Evolutionary conservation across 2,113 vertebrate species (phyloP).

Genomic region (Neotoma lepida): DNA sequence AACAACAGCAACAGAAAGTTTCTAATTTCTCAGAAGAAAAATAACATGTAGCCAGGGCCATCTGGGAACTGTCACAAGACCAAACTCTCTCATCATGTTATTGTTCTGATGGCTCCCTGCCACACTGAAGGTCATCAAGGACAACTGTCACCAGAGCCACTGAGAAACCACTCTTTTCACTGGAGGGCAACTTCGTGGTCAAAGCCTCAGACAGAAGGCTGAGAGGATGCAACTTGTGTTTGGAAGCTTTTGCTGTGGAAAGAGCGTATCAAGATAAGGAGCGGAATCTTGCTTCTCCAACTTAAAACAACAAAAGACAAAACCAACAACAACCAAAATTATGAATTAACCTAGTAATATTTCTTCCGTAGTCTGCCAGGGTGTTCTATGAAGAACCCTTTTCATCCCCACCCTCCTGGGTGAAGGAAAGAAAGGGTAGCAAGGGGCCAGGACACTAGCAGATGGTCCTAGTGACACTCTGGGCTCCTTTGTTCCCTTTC

Average conservation of each 20-base stretch:
- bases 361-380: neutral
- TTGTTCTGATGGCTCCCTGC: neutral
- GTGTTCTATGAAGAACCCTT: neutral
- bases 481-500: neutral
- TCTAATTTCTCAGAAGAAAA: slow-evolving; percentile 69
- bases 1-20: slow-evolving; percentile 70
- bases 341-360: neutral
- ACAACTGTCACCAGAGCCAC: neutral
- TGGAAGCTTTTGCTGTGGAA: neutral
- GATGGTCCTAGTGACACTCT: neutral
- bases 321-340: neutral
- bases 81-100: neutral
- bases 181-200: neutral
- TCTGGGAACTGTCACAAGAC: neutral
- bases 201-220: neutral
- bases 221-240: slow-evolving; percentile 23
- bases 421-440: neutral
- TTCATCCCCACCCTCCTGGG: neutral
- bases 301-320: neutral
- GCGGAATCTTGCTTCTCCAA: neutral
- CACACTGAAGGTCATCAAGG: slow-evolving; percentile 41
- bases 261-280: slow-evolving; percentile 63
- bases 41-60: slow-evolving; percentile 5
- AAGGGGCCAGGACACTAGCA: neutral
- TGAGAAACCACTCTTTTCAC: neutral